Conservation (phyloP, 2,113 vertebrate species). For the Garra rufa region DNA sequence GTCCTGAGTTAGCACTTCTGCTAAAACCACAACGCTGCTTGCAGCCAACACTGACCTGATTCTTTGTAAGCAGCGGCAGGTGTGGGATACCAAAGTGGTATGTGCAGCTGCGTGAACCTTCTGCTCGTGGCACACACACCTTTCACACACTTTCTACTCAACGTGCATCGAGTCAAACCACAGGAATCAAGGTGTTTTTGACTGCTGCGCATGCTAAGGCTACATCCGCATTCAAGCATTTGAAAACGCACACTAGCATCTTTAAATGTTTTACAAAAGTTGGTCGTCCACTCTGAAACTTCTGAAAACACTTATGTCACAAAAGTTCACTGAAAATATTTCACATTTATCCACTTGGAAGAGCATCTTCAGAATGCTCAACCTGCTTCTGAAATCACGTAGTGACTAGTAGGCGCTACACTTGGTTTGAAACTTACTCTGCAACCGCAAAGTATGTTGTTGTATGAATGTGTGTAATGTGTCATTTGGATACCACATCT, state of each 20-base stretch:
- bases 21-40: constrained; percentile 32
- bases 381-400: neutral
- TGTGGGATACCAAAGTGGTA: constrained; percentile 64
- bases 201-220: neutral
- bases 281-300: neutral
- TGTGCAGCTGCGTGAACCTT: constrained; percentile 40
- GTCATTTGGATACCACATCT: too few species aligned
- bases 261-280: too few species aligned
- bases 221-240: neutral
- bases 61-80: constrained; percentile 60
- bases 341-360: neutral
- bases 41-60: constrained; percentile 54
- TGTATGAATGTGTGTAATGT: too few species aligned
- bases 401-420: neutral
- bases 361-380: neutral
- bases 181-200: neutral
- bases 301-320: neutral
- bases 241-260: neutral
- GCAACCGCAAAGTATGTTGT: too few species aligned
- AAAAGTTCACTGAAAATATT: neutral
- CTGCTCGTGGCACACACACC: constrained; percentile 8
- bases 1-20: constrained; percentile 24
- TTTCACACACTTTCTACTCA: constrained; percentile 8
- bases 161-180: constrained; percentile 8
- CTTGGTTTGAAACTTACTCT: neutral